Percentiles rank a stretch among this genome's conserved stretches.
phyloP scores from a whole-genome alignment of 2,113 vertebrate species.

The Cariama cristata region DNA sequence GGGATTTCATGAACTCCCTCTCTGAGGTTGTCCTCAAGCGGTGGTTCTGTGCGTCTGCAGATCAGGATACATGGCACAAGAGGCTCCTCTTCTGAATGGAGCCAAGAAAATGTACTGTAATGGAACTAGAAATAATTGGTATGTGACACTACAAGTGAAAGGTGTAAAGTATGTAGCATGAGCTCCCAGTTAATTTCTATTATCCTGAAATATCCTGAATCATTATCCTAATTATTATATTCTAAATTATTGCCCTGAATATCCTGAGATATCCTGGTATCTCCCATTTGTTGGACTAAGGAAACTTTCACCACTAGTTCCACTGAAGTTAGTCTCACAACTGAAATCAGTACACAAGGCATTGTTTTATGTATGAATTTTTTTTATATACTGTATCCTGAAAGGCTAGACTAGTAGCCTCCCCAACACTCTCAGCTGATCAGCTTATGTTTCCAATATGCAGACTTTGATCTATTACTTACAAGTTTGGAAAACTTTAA shows the following conservation, averaged over 20 bases:
- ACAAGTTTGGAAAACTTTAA: background rate
- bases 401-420: background rate
- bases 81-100: background rate
- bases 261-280: background rate
- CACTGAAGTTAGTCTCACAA: background rate
- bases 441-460: background rate
- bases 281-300: background rate
- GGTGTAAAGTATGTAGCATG: background rate
- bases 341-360: background rate
- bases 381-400: background rate
- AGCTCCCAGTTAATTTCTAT: background rate
- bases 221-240: background rate
- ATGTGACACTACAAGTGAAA: background rate
- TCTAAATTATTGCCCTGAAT: background rate
- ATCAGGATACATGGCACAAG: background rate
- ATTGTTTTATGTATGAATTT: background rate
- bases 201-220: background rate
- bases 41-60: accelerated
- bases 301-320: background rate
- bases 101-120: background rate
- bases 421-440: background rate
- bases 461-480: background rate
- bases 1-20: background rate
- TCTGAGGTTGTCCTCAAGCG: background rate
- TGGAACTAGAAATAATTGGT: background rate